Conservation (phyloP, 1,140 invertebrate genomes). For the Aphis gossypii region DNA sequence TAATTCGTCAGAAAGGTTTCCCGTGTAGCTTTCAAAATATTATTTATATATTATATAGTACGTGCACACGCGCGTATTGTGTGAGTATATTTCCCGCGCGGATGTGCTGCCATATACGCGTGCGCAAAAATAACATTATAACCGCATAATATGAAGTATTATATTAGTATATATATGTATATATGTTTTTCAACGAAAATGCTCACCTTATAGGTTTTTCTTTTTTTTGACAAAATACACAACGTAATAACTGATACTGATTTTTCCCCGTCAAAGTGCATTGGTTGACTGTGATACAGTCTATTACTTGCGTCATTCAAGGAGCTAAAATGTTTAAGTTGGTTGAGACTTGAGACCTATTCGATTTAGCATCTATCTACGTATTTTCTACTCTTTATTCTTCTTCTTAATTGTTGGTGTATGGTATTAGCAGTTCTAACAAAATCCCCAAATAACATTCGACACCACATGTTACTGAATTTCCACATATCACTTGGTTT, state of each 20-base stretch:
- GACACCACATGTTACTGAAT: no score
- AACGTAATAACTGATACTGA: background rate
- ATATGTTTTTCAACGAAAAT: background rate
- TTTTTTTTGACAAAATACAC: background rate
- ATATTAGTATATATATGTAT: background rate
- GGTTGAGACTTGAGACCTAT: background rate
- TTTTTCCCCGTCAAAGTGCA: background rate
- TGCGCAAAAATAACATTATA: background rate
- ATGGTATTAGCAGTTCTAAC: no score
- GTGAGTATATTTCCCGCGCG: background rate
- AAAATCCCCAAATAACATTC: no score
- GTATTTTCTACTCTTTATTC: no score
- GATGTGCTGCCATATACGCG: background rate
- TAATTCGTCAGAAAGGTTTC: conserved; percentile 36
- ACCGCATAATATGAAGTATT: background rate
- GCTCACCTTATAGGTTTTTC: background rate
- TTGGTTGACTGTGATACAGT: background rate
- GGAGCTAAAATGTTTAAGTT: background rate
- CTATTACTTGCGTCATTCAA: background rate
- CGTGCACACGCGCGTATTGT: background rate
- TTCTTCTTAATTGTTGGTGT: no score
- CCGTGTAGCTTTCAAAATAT: conserved; percentile 31
- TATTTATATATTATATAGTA: conserved; percentile 3
- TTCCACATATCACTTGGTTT: no score
- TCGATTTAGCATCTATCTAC: background rate